These are phyloP conservation scores for Yoshiicerus persimilis DNA, from an alignment of 1,140 invertebrate genomes.

Conservation along the genomic window DNA sequence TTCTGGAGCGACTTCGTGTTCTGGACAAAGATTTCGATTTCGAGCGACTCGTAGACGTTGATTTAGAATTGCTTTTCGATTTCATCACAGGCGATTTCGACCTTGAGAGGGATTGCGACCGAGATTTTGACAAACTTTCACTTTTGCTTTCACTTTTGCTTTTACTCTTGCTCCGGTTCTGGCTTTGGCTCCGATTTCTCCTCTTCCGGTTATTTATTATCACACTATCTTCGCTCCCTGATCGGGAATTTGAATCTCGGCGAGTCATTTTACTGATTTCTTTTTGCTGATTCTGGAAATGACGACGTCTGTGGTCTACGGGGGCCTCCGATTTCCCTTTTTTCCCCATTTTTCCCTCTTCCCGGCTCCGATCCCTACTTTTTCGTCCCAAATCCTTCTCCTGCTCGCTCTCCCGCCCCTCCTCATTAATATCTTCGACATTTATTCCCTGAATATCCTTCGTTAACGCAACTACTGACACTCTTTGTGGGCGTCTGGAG, in stretches of 20 bases:
- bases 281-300: neutral
- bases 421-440: neutral
- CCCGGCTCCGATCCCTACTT: neutral
- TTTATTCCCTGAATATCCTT: neutral
- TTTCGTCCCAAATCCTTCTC: neutral
- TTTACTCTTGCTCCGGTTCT: neutral
- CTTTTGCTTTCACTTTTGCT: neutral
- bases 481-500: conserved; percentile 16
- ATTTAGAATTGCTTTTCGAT: neutral
- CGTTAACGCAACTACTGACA: neutral
- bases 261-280: neutral
- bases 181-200: neutral
- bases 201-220: neutral
- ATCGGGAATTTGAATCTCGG: neutral
- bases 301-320: neutral
- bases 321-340: neutral
- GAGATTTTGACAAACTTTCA: conserved; percentile 30
- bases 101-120: conserved; percentile 23
- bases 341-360: neutral
- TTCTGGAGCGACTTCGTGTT: conserved; percentile 19
- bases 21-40: neutral
- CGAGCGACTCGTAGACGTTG: neutral
- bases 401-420: neutral
- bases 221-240: neutral
- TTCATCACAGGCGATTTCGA: neutral